Percentiles rank a stretch among this genome's conserved stretches.
phyloP scores from a whole-genome alignment of 92 coral and sea anemone species.

The Epizoanthus rinbou region DNA sequence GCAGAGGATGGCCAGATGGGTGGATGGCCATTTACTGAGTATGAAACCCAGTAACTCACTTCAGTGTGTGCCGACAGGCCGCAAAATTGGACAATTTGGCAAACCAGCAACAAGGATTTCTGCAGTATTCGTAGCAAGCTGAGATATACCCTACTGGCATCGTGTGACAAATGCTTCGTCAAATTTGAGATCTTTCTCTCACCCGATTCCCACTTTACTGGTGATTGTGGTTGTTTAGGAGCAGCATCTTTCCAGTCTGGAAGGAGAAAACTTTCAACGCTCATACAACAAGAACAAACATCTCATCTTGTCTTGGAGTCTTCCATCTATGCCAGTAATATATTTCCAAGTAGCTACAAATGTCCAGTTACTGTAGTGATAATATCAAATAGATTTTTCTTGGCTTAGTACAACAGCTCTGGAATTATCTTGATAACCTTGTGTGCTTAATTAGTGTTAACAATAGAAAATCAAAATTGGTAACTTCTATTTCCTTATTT shows the following conservation, averaged over 20 bases:
- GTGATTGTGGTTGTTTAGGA: too few relatives aligned
- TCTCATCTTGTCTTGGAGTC: too few relatives aligned
- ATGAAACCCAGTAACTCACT: conserved; percentile 40
- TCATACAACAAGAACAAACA: too few relatives aligned
- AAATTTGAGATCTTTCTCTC: not conserved
- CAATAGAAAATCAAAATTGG: conserved; percentile 5
- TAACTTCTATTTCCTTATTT: conserved; percentile 23
- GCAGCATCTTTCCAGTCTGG: not conserved
- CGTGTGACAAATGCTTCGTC: not conserved
- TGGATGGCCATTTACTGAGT: conserved; percentile 23
- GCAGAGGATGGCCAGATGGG: conserved; percentile 2
- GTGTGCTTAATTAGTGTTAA: conserved; percentile 14
- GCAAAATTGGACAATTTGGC: conserved; percentile 28
- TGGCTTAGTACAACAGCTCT: not conserved
- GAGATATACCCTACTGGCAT: not conserved
- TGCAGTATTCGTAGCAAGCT: conserved; percentile 1
- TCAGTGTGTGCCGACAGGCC: conserved; percentile 35
- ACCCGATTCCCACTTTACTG: not conserved
- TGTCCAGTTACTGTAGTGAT: not conserved
- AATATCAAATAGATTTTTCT: not conserved
- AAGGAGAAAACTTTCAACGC: not conserved
- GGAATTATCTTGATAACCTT: not conserved
- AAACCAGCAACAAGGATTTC: conserved; percentile 13
- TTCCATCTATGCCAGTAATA: too few relatives aligned
- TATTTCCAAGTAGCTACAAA: not conserved